phyloP scores from a whole-genome alignment of 2,113 vertebrate genomes.

The Nothobranchius kuhntae region DNA sequence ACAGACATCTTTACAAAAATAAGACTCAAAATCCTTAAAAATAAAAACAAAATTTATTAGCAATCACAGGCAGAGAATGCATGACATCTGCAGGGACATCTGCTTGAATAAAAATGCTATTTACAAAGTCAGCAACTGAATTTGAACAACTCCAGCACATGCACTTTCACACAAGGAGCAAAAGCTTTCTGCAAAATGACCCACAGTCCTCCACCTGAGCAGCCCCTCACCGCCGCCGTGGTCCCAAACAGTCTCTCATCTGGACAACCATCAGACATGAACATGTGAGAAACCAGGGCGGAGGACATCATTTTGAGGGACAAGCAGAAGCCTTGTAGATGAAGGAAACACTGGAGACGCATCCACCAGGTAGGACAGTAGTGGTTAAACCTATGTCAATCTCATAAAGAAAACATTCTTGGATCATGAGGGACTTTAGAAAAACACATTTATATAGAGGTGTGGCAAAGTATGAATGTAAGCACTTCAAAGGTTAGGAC shows the following conservation, averaged over 20 bases:
- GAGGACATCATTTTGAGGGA: conserved; percentile 7
- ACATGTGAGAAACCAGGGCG: conserved; percentile 15
- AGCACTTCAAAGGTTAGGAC: conserved; percentile 6
- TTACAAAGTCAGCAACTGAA: conserved; percentile 75
- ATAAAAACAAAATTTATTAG: conserved; percentile 75
- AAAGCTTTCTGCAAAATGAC: conserved; percentile 55
- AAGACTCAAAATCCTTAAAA: conserved; percentile 51
- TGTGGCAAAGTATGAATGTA: conserved; percentile 13
- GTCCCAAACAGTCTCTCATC: conserved; percentile 50
- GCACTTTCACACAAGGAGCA: conserved; percentile 66
- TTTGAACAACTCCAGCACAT: conserved; percentile 66
- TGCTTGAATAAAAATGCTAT: conserved; percentile 75
- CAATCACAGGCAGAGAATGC: conserved; percentile 69
- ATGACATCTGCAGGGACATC: conserved; percentile 66
- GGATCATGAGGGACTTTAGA: background rate
- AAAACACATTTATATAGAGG: conserved; percentile 19
- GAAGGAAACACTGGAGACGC: background rate
- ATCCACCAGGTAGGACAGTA: conserved; percentile 36
- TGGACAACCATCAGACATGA: conserved; percentile 35
- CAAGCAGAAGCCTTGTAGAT: conserved; percentile 20
- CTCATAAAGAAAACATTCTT: conserved; percentile 11
- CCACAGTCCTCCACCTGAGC: conserved; percentile 35
- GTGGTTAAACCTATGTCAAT: conserved; percentile 25
- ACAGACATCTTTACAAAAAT: background rate
- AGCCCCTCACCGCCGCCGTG: conserved; percentile 61